A percentile compares a stretch with the other conserved stretches of the same genome.
Conservation (phyloP, 2,797 vertebrate species). For the Tapera naevia region DNA sequence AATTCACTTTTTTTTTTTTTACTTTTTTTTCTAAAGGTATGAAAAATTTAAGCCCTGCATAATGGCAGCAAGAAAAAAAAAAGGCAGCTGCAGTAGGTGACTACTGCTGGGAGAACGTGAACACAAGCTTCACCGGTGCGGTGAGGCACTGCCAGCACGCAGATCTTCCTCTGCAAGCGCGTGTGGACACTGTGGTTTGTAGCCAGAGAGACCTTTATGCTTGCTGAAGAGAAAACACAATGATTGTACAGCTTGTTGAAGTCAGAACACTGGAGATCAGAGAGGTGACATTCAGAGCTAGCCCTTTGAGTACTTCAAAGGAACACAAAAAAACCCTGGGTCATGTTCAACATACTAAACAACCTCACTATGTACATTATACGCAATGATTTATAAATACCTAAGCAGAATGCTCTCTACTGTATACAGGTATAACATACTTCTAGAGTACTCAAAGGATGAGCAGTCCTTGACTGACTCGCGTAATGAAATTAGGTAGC, state of each 20-base stretch:
- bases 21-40: not conserved
- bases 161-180: conserved; percentile 52
- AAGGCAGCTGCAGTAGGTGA: conserved; percentile 67
- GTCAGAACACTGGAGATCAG: conserved; percentile 41
- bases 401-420: conserved; percentile 35
- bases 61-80: conserved; percentile 45
- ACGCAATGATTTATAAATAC: conserved; percentile 48
- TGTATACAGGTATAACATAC: conserved; percentile 16
- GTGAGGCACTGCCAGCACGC: conserved; percentile 68
- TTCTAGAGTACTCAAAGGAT: conserved; percentile 55
- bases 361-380: conserved; percentile 54
- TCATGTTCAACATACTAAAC: conserved; percentile 44
- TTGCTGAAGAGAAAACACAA: conserved; percentile 19
- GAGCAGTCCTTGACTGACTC: conserved; percentile 23
- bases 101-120: conserved; percentile 6
- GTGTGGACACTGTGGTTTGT: conserved; percentile 32
- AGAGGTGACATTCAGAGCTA: conserved; percentile 68
- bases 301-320: conserved; percentile 75
- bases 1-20: not conserved
- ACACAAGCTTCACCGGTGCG: conserved; percentile 18
- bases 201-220: conserved; percentile 67
- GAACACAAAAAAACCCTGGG: not conserved
- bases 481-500: conserved; percentile 15
- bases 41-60: conserved; percentile 57
- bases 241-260: conserved; percentile 59